A percentile compares a stretch with the other conserved stretches of the same genome.
Evolutionary conservation across 2,113 vertebrate genomes (phyloP).

Genomic region (Circaetus cinerascens): DNA sequence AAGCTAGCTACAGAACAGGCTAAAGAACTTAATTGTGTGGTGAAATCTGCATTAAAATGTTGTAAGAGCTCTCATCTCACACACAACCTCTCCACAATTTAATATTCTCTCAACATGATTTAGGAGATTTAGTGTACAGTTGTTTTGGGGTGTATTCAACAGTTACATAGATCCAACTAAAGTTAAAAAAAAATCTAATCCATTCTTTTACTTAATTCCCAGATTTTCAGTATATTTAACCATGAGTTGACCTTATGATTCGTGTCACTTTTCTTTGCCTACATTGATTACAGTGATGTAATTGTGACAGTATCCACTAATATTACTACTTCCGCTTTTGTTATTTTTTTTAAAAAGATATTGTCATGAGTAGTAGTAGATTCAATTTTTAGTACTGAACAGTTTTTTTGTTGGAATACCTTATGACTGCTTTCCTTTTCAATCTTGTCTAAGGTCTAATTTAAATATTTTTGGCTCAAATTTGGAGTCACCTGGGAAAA

Average conservation of each 20-base stretch:
- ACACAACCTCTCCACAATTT: not conserved
- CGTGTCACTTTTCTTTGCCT: not conserved
- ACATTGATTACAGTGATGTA: not conserved
- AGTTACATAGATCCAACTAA: not conserved
- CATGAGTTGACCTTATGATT: not conserved
- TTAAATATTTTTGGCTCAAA: not conserved
- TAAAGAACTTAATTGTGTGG: not conserved
- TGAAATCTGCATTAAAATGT: not conserved
- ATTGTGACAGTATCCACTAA: not conserved
- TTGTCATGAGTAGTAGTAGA: not conserved
- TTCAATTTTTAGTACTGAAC: not conserved
- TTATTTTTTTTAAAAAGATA: not conserved
- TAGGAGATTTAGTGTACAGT: not conserved
- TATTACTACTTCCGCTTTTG: not conserved
- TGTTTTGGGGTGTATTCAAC: not conserved
- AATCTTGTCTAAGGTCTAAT: not conserved
- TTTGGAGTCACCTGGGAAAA: not conserved
- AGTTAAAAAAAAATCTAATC: not conserved
- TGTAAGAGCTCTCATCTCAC: not conserved
- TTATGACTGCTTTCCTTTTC: not conserved
- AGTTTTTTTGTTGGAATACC: not conserved
- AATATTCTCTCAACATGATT: not conserved
- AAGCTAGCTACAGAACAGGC: not conserved
- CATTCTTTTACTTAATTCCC: not conserved
- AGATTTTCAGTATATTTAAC: not conserved